Evolutionary conservation across 2,113 vertebrate species (phyloP), one percentile per base, ranked within the genome.

Genomic region (Meriones unguiculatus): DNA sequence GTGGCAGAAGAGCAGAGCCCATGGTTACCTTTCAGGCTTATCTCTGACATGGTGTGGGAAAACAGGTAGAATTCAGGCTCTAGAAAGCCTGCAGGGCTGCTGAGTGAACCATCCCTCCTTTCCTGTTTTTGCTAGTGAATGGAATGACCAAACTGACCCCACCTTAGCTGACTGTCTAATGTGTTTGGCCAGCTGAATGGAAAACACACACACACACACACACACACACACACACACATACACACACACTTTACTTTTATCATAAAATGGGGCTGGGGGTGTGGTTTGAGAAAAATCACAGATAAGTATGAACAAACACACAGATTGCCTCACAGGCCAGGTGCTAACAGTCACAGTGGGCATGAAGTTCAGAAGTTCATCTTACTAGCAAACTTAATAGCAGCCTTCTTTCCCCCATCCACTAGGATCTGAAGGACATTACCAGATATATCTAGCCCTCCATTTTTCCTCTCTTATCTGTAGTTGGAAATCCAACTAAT

Each of bases 401-500:
- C 24, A 22, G 17, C 35, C 32, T 85, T 69, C 73, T 41, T 91
- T 88, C 30, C 87, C 78, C 30, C 0, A n/a, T 94, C 90, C 62
- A 24, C 28, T 62, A 1, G 78, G 10, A 77, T 35, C 77, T 15
- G 54, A 82, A 92, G n/a, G 50, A 6, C 11, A 78, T 77, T 87
- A 82, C 13, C 3, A 5, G 12, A 20, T 69, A 11, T 52, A 72
- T 28, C 64, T 25, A 73, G 25, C 7, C 25, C 41, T 86, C 46
- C 32, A 18, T 59, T 20, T 59, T 91, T 78, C 77, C 41, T 94
- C 59, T 91, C 17, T 93, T 62, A n/a, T 57, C 82, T 69, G 50
- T 32, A 91, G 54, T 20, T 89, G 24, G 70, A 97, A 97, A 93
- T 81, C 7, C 62, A 96, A 80, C 90, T 88, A 93, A 80, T 93